Base-by-base conservation (phyloP, 2,113 vertebrate genomes). In the Nycticebus coucang region DNA sequence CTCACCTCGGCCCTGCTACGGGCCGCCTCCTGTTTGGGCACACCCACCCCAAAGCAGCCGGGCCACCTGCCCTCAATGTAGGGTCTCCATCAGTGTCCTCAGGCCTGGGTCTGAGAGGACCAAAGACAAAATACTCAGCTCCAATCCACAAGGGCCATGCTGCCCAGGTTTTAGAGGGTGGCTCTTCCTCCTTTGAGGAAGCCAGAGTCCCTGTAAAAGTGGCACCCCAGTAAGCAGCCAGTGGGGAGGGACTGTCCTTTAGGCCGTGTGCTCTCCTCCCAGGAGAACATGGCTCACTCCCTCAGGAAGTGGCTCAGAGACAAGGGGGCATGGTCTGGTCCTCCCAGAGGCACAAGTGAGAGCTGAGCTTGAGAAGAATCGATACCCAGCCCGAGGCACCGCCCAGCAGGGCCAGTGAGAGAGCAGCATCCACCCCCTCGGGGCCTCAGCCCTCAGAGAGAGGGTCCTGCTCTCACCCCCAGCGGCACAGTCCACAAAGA, bases 371-470 rank as follows among this genome's bases (percentile, higher is more conserved):
- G 1, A 79, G 71, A 87, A 66, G 68, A 85, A 92, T 33, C 41
- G 4, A 55, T 2, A 3, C 33, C 37, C 1, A 26, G 35, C 19
- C 53, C 0, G 0, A 1, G 5, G 30, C 6, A n/a, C 64, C 15
- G 28, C 30, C 41, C 17, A 28, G 71, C 0, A 28, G 60, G 55
- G 77, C 62, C 17, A 4, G 41, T 71, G 17, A 45, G 41, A 68
- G 26, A 35, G 17, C 22, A 41, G 33, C 15, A 15, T n/a, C 15
- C 26, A 30, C 35, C 6, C 53, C 75, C 28, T 21, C 41, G 24
- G 1, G 21, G 55, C 91, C 86, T 28, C 1, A 7, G 87, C 17
- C 33, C 45, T 9, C 45, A 50, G 30, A 0, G 3, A 68, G 69
- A 50, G 7, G 2, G 50, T 69, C 35, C 8, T 45, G 17, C 15